phyloP scores from a whole-genome alignment of 2,113 vertebrate species.

The Isurus oxyrinchus region DNA sequence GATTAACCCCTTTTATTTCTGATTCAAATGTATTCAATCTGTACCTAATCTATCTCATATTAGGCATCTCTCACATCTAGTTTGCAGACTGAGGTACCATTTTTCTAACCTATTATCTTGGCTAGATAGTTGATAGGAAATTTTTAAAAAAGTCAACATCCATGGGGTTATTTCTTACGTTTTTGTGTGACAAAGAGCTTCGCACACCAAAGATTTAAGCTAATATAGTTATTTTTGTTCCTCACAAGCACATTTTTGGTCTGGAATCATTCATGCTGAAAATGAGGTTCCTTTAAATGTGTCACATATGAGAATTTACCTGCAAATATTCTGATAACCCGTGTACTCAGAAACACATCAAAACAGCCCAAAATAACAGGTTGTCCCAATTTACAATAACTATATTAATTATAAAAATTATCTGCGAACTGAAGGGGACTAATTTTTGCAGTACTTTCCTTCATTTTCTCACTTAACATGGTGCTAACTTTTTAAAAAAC shows the following conservation, averaged over 20 bases:
- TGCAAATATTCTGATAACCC: background rate
- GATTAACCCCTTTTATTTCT: background rate
- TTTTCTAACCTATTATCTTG: background rate
- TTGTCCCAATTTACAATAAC: background rate
- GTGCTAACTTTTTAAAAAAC: background rate
- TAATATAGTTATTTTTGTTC: background rate
- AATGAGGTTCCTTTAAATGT: background rate
- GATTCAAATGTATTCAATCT: background rate
- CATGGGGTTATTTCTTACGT: background rate
- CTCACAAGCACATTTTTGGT: background rate
- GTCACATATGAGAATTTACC: background rate
- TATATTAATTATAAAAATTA: background rate
- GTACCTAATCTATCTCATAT: background rate
- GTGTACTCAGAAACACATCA: background rate
- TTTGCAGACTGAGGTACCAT: background rate
- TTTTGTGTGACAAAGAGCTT: background rate
- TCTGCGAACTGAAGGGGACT: background rate
- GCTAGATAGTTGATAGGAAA: background rate
- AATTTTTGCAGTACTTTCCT: background rate
- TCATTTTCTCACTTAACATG: constrained; percentile 1
- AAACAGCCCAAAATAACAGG: background rate
- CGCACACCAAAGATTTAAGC: background rate
- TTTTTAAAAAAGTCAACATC: background rate
- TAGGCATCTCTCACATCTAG: background rate
- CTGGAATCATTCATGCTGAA: background rate